phyloP scores from a whole-genome alignment of 2,113 vertebrate genomes.

The Toxotes chatareus region DNA sequence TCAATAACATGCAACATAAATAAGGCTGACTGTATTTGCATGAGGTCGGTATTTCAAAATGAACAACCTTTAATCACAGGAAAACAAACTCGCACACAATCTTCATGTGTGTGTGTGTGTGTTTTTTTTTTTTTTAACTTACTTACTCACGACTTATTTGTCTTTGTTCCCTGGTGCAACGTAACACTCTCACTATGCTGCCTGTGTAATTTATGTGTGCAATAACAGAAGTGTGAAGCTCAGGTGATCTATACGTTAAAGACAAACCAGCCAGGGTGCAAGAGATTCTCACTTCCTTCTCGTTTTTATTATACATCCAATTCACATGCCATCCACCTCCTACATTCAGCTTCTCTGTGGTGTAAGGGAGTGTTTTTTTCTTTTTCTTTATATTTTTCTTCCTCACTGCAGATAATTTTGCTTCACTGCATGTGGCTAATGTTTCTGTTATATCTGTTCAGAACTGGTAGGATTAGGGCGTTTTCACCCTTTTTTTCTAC shows the following conservation, averaged over 20 bases:
- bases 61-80: conserved; percentile 54
- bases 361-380: not conserved
- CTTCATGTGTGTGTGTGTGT: conserved; percentile 27
- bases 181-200: conserved; percentile 41
- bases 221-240: conserved; percentile 64
- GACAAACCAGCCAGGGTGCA: conserved; percentile 9
- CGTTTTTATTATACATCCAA: not conserved
- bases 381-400: not conserved
- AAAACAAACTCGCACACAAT: conserved; percentile 24
- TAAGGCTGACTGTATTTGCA: conserved; percentile 49
- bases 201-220: conserved; percentile 53
- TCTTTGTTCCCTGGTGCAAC: conserved; percentile 48
- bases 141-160: conserved; percentile 35
- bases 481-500: not conserved
- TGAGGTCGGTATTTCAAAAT: conserved; percentile 37
- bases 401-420: not conserved
- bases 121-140: conserved; percentile 57
- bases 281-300: conserved; percentile 8
- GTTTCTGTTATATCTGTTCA: too few species aligned
- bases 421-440: not conserved
- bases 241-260: conserved; percentile 53
- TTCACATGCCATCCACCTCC: not conserved
- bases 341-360: not conserved
- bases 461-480: accelerated
- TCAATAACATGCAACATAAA: conserved; percentile 51